Evolutionary conservation across 2,113 vertebrate species (phyloP).

Genomic region (Arothron firmamentum): DNA sequence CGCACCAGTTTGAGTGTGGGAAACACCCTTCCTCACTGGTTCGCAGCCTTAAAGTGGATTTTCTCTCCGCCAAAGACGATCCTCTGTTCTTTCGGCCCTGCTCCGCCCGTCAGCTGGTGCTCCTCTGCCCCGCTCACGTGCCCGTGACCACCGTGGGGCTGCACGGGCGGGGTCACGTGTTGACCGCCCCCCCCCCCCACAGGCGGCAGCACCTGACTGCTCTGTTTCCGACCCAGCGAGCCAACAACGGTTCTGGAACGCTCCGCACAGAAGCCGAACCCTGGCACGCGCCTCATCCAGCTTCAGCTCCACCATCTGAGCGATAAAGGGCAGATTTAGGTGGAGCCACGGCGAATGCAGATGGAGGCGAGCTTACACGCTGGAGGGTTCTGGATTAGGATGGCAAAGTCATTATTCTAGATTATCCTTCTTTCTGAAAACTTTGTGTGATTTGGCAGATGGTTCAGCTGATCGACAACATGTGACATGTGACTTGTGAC

Average conservation of each 20-base stretch:
- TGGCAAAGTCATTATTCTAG: conserved; percentile 6
- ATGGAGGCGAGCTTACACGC: conserved; percentile 18
- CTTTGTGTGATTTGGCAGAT: not conserved
- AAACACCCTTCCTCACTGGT: conserved; percentile 33
- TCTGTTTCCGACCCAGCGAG: conserved; percentile 9
- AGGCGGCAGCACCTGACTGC: conserved; percentile 48
- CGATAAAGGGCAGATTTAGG: conserved; percentile 44
- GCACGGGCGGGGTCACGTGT: conserved; percentile 45
- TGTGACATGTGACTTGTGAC: not conserved
- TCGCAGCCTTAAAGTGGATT: not conserved
- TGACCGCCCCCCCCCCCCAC: too few species aligned
- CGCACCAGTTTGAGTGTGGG: conserved; percentile 13
- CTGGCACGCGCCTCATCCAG: conserved; percentile 25
- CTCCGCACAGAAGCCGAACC: conserved; percentile 48
- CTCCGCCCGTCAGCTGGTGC: conserved; percentile 12
- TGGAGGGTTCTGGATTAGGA: conserved; percentile 1
- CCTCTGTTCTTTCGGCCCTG: not conserved
- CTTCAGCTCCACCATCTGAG: conserved; percentile 36
- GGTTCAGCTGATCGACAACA: not conserved
- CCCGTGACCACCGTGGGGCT: conserved; percentile 43
- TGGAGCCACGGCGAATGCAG: conserved; percentile 48
- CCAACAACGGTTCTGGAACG: conserved; percentile 44
- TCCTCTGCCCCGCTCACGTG: conserved; percentile 46
- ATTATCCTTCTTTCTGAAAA: conserved; percentile 13
- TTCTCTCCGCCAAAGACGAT: not conserved